Base-by-base conservation (phyloP, 2,797 vertebrate species). In the Pseudochaenichthys georgianus region DNA sequence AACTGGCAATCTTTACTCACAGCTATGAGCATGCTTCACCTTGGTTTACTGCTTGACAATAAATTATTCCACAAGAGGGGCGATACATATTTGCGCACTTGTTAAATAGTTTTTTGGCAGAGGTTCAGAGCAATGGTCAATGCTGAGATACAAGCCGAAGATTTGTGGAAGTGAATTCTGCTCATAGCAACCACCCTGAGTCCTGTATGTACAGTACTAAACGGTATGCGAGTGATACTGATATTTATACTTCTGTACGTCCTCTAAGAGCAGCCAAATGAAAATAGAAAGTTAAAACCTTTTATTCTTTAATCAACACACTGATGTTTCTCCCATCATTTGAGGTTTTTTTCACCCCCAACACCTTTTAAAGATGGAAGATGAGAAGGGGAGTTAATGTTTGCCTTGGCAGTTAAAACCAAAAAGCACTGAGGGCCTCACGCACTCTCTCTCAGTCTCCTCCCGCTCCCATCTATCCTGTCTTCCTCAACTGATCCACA, bases 401-500 rank as follows among this genome's bases (percentile, higher is more conserved):
- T 92, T 90, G 85, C 80, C 83, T 89, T 94, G 87, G 75, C 84
- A 87, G 78, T 86, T 83, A 83, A 91, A 78, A 90, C 80, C 82
- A 41, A 84, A 84, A 89, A 89, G 93, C 91, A 72, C 66, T 50
- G 78, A 85, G 79, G 85, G 81, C 92, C 92, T 91, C 89, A 82
- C 88, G 85, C 78, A 61, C 75, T 64, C 69, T 63, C 73, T 57
- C 50, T 42, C 46, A 11, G 47, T 42, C 19, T 61, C 66, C 64
- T 17, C 77, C 73, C 74, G 66, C 88, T 78, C 72, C 77, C 84
- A 85, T 92, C 91, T 47, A 88, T 77, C 83, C 85, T 67, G 85
- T 88, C 89, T 87, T 82, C 84, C 86, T 87, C 80, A 80, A 82
- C 86, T 88, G 91, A 93, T 94, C 92, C 91, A 87, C 89, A 83